Conservation (phyloP, 1,140 invertebrate genomes). For the Brachionus sp. region DNA sequence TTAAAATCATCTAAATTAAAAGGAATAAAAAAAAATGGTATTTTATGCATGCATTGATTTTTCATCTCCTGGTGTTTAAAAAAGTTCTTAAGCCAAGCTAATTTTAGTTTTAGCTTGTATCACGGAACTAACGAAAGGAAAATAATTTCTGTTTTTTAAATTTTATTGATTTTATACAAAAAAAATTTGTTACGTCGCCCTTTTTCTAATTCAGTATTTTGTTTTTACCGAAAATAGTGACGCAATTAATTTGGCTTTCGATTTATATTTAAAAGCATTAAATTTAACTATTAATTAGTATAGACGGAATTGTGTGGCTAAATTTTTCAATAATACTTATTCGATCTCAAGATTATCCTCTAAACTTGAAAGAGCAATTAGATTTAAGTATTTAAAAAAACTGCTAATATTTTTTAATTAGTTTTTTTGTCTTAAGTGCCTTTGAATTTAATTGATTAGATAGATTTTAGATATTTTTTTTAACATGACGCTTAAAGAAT, state of each 20-base stretch:
- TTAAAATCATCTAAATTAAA: background rate
- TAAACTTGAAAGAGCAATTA: background rate
- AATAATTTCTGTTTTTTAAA: background rate
- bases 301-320: background rate
- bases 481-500: background rate
- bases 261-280: background rate
- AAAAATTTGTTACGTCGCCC: background rate
- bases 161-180: background rate
- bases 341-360: background rate
- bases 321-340: background rate
- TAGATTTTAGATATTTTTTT: background rate
- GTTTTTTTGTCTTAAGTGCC: constrained; percentile 10
- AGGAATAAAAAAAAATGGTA: background rate
- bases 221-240: background rate
- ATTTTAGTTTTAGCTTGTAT: background rate
- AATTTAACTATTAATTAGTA: background rate
- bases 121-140: background rate
- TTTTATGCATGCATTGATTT: too few relatives aligned
- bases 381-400: background rate
- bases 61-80: background rate
- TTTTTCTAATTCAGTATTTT: background rate
- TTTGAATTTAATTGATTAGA: background rate
- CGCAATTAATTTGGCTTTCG: background rate
- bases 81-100: background rate
- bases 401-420: constrained; percentile 14